Base-by-base conservation (phyloP, 2,113 vertebrate genomes). In the Candoia aspera region DNA sequence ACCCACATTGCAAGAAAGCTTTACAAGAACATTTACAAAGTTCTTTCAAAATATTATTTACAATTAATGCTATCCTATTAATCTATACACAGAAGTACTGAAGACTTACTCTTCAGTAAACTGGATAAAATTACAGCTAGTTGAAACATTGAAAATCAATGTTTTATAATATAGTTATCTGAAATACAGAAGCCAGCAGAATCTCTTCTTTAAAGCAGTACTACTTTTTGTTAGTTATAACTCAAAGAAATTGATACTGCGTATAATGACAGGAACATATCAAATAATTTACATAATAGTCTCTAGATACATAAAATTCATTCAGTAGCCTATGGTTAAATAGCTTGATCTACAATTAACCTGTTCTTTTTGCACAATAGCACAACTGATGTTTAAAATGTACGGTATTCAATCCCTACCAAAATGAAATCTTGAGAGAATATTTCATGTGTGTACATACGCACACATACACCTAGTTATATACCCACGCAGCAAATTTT, bases 371-470 rank as follows among this genome's bases (percentile, higher is more conserved):
- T 86, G 55, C 55, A 93, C 89, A 93, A 90, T 79, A 86, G 87
- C 90, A 93, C 59, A 97, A 92, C 95, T 94, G 93, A 93, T 89
- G 94, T 93, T 92, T 96, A 92, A 96, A 23, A 33, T 90, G 29
- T 49, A 84, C n/a, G 49, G 29, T 84, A 60, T 60, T n/a, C 60
- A 91, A 57, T 92, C 90, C 79, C 92, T 93, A 95, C 87, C 88
- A 92, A 93, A 91, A 91, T 86, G 94, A 94, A 91, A 64, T 93
- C 21, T 88, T 92, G 68, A 85, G 29, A 88, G n/a, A 64, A 91
- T 90, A 0, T 60, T 90, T 86, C 26, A 95, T n/a, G 37, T 42
- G 91, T 53, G 88, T 85, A 64, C 37, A 90, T 15, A 90, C 88
- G 84, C 53, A 92, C 17, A 92, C 87, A 73, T 19, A n/a, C 15